Percentiles rank a stretch among this genome's conserved stretches.
These are phyloP conservation scores for Trochalopteron elliotii DNA, from an alignment of 2,113 vertebrate species.

Conservation along the genomic window DNA sequence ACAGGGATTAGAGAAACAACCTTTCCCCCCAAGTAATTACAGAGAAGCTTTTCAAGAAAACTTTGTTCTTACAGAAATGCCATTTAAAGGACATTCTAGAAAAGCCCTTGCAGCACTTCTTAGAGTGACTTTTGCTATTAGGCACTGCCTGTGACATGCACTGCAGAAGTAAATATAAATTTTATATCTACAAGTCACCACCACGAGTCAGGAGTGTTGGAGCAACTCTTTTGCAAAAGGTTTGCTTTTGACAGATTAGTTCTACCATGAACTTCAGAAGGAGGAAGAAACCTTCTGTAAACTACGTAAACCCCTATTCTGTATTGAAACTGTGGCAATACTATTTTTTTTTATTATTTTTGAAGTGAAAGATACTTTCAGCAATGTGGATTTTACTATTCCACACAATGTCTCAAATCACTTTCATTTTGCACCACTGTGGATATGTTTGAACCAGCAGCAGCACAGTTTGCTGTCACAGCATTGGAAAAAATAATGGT, in stretches of 20 bases:
- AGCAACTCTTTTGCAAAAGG: neutral
- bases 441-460: neutral
- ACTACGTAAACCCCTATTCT: neutral
- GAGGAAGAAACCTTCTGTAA: neutral
- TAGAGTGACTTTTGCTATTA: neutral
- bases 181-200: neutral
- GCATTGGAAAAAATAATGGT: neutral
- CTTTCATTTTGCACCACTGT: neutral
- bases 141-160: neutral
- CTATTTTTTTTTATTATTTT: neutral
- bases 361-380: neutral
- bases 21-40: neutral
- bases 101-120: neutral
- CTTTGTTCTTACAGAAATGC: neutral
- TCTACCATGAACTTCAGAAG: neutral
- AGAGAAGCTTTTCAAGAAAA: neutral
- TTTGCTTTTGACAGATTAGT: neutral
- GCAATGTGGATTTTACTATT: neutral
- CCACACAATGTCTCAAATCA: neutral
- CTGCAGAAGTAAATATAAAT: neutral
- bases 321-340: neutral
- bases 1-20: slow-evolving; percentile 3
- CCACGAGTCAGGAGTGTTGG: neutral
- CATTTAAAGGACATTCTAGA: neutral
- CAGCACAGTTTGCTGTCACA: neutral